Percentiles rank a stretch among this genome's conserved stretches.
Evolutionary conservation across 2,888 invertebrate genomes (phyloP).

Genomic region (Onchidella celtica): DNA sequence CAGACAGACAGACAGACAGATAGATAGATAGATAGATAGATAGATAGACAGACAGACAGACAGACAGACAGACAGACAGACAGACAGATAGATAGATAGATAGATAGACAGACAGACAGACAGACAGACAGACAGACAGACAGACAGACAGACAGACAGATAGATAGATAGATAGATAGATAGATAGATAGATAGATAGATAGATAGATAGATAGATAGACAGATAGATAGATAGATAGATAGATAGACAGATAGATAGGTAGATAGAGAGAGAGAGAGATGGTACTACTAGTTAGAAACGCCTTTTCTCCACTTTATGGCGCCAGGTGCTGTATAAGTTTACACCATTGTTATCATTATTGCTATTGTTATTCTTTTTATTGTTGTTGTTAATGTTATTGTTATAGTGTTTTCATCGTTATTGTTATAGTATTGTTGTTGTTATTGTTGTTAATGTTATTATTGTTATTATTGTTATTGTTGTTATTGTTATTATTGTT

Average conservation of each 20-base stretch:
- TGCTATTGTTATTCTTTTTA: neutral
- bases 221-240: neutral
- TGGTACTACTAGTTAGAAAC: too few relatives aligned
- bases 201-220: neutral
- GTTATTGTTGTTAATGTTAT: neutral
- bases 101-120: neutral
- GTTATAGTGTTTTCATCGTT: neutral
- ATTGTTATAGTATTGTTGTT: neutral
- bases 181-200: neutral
- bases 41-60: neutral
- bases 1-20: neutral
- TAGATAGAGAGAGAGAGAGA: neutral
- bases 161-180: neutral
- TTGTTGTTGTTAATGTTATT: neutral
- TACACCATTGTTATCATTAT: neutral
- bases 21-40: neutral
- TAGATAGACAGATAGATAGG: neutral
- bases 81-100: neutral
- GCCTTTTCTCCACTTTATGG: too few relatives aligned
- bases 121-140: neutral
- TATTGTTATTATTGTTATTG: neutral
- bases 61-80: neutral
- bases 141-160: neutral
- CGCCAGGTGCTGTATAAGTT: too few relatives aligned
- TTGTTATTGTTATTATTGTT: neutral